phyloP scores from a whole-genome alignment of 2,113 vertebrate species.

The Orientallactaga bullata region DNA sequence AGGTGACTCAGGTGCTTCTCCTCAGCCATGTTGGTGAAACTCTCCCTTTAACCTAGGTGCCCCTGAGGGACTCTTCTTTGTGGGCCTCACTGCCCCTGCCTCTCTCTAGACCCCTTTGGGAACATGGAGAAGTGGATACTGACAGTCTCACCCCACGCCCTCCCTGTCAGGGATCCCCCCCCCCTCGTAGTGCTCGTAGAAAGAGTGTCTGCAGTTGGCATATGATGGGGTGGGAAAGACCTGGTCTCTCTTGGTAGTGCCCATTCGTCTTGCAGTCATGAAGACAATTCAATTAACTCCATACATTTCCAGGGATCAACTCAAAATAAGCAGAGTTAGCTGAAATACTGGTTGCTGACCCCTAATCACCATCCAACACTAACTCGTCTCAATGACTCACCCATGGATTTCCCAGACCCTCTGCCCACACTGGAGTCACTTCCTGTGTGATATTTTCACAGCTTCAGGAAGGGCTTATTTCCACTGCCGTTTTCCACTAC shows the following conservation, averaged over 20 bases:
- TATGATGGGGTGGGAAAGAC: no score
- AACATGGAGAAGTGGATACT: background rate
- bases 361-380: background rate
- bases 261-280: background rate
- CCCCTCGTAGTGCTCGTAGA: no score
- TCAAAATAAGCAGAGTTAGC: background rate
- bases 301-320: background rate
- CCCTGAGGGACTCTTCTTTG: background rate
- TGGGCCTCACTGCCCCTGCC: background rate
- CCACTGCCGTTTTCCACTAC: no score
- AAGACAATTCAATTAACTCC: background rate
- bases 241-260: background rate
- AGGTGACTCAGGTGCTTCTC: background rate
- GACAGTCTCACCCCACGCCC: background rate
- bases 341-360: background rate
- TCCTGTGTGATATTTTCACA: background rate
- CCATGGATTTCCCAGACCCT: background rate
- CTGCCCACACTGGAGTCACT: background rate
- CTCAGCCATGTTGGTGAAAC: background rate
- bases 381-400: background rate
- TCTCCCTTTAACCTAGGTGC: background rate
- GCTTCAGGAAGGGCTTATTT: background rate
- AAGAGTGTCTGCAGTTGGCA: background rate
- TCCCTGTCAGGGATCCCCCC: background rate
- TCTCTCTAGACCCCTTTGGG: background rate